Percentiles rank a stretch among this genome's conserved stretches.
Conservation (phyloP, 1,140 invertebrate genomes). For the Dendrolimus punctatus region DNA sequence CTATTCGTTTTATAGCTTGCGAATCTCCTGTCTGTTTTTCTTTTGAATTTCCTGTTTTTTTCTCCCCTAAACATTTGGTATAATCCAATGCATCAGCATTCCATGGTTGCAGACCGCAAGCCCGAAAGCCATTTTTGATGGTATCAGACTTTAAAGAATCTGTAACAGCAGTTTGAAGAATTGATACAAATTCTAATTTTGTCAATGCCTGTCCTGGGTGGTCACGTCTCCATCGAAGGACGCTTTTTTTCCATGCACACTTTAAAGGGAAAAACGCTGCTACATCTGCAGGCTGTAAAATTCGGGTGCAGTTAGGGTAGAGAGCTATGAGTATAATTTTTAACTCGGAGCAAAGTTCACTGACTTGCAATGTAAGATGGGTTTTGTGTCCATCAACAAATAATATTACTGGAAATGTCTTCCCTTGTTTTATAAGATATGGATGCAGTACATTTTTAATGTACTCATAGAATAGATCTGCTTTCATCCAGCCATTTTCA, state of each 20-base stretch:
- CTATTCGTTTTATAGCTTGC: too few species aligned
- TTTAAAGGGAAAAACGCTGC: conserved; percentile 38
- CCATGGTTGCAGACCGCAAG: too few species aligned
- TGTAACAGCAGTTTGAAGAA: too few species aligned
- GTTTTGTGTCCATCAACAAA: conserved; percentile 50
- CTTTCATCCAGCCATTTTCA: conserved; percentile 7
- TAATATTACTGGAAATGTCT: conserved; percentile 33
- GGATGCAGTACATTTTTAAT: conserved; percentile 31
- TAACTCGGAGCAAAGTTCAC: conserved; percentile 29
- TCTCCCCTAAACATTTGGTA: too few species aligned
- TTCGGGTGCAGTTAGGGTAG: conserved; percentile 44
- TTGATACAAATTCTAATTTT: too few species aligned
- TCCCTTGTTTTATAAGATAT: conserved; percentile 24
- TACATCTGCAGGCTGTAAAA: conserved; percentile 49
- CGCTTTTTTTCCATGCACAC: conserved; percentile 26
- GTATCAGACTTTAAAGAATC: too few species aligned
- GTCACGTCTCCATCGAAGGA: conserved; percentile 1
- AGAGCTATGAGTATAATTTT: conserved; percentile 35
- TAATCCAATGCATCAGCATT: too few species aligned
- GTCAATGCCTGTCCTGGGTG: neutral
- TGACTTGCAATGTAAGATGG: conserved; percentile 29
- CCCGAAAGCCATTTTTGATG: too few species aligned
- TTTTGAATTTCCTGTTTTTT: too few species aligned
- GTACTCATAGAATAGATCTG: conserved; percentile 35
- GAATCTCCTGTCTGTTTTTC: too few species aligned